Conservation (phyloP, 2,797 vertebrate species). For the Pseudopleuronectes americanus region DNA sequence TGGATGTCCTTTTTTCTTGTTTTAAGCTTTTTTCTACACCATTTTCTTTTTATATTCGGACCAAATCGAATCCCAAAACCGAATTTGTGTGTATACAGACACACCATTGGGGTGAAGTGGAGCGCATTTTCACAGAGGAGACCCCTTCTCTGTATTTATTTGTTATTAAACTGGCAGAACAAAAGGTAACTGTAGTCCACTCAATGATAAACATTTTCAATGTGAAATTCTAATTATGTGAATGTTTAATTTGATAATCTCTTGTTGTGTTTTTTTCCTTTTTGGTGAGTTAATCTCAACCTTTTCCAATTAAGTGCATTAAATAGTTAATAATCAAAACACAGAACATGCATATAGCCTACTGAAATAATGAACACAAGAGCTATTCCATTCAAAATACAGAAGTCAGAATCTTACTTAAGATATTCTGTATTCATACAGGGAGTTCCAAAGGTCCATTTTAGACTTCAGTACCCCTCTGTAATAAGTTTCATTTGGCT, state of each 20-base stretch:
- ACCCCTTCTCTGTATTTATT: slow-evolving; percentile 84
- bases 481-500: slow-evolving; percentile 26
- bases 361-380: slow-evolving; percentile 28
- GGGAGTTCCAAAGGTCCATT: background rate
- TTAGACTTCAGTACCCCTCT: background rate
- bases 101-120: slow-evolving; percentile 83
- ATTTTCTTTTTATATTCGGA: slow-evolving; percentile 83
- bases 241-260: slow-evolving; percentile 72
- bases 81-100: slow-evolving; percentile 82
- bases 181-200: slow-evolving; percentile 88
- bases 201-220: slow-evolving; percentile 76
- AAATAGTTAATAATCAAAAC: slow-evolving; percentile 36
- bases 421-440: slow-evolving; percentile 21
- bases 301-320: slow-evolving; percentile 39
- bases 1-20: slow-evolving; percentile 71
- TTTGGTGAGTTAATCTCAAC: slow-evolving; percentile 64
- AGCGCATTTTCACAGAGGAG: slow-evolving; percentile 84
- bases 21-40: slow-evolving; percentile 75
- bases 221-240: slow-evolving; percentile 70
- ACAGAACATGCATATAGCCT: slow-evolving; percentile 40
- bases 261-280: slow-evolving; percentile 60
- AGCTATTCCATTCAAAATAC: slow-evolving; percentile 14
- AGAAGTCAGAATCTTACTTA: slow-evolving; percentile 27
- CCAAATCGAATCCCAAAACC: slow-evolving; percentile 82
- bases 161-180: slow-evolving; percentile 87